A percentile compares a stretch with the other conserved stretches of the same genome.
Conservation (phyloP, 2,797 vertebrate genomes). For the Syngnathus rostellatus region DNA sequence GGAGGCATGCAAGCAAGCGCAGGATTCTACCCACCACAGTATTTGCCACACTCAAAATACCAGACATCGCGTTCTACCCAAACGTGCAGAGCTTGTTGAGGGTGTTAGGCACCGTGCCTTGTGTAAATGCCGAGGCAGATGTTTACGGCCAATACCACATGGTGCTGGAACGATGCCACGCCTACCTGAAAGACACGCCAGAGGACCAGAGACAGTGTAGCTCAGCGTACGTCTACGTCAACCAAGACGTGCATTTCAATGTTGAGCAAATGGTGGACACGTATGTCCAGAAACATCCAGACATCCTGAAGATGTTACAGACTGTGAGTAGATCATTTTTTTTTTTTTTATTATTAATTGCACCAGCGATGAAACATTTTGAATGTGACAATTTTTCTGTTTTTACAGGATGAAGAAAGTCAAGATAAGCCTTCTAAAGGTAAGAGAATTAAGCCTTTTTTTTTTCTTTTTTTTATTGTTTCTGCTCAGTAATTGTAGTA, state of each 20-base stretch:
- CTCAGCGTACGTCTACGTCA: constrained; percentile 85
- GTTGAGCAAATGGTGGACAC: constrained; percentile 93
- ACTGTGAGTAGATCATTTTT: constrained; percentile 46
- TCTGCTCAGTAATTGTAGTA: neutral
- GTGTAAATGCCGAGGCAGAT: constrained; percentile 84
- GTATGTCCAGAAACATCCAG: constrained; percentile 82
- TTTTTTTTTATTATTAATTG: neutral
- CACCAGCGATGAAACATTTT: neutral
- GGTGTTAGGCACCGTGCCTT: constrained; percentile 86
- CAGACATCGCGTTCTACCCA: constrained; percentile 92
- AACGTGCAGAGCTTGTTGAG: constrained; percentile 91
- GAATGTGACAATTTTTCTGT: constrained; percentile 6
- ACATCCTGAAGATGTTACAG: constrained; percentile 67
- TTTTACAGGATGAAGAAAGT: constrained; percentile 60
- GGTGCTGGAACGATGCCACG: constrained; percentile 79
- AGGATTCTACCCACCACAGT: constrained; percentile 88
- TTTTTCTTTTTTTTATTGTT: neutral
- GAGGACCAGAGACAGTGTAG: constrained; percentile 80
- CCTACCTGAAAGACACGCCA: constrained; percentile 80
- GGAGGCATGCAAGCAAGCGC: constrained; percentile 92
- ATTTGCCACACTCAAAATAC: constrained; percentile 89
- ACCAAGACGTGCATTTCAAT: constrained; percentile 89
- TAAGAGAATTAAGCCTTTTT: constrained; percentile 27
- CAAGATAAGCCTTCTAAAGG: constrained; percentile 62
- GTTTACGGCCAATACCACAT: constrained; percentile 85